phyloP scores from a whole-genome alignment of 2,888 invertebrate species.

The Spodoptera littoralis region DNA sequence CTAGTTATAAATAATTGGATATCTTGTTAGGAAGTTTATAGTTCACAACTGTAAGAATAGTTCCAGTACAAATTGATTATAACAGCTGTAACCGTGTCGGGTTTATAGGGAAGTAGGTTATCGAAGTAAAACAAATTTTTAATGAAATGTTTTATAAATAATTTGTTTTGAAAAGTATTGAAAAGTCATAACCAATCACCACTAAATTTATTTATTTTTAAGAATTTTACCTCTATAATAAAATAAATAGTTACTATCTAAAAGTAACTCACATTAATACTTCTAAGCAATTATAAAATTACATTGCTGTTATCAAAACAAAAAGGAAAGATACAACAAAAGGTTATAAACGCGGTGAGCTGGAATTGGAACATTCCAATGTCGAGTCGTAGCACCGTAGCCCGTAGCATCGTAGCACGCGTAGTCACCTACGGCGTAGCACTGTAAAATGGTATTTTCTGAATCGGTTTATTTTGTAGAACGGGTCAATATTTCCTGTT shows the following conservation, averaged over 20 bases:
- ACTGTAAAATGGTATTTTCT: constrained; percentile 54
- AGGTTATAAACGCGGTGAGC: constrained; percentile 48
- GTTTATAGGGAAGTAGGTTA: constrained; percentile 23
- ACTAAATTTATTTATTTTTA: too few relatives aligned
- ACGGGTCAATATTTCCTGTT: constrained; percentile 16
- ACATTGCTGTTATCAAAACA: constrained; percentile 18
- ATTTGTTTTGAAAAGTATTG: too few relatives aligned
- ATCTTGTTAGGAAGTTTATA: constrained; percentile 36
- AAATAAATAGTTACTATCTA: too few relatives aligned
- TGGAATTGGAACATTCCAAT: constrained; percentile 55
- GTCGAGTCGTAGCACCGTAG: constrained; percentile 58
- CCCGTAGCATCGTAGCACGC: constrained; percentile 23
- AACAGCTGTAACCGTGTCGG: constrained; percentile 9
- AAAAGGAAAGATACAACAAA: constrained; percentile 36
- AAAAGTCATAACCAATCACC: too few relatives aligned
- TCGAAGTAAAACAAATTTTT: neutral
- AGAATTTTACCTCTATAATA: too few relatives aligned
- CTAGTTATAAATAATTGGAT: constrained; percentile 45
- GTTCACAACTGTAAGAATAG: constrained; percentile 32
- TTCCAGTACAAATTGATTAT: constrained; percentile 27
- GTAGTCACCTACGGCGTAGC: constrained; percentile 41
- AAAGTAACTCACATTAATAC: too few relatives aligned
- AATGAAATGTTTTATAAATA: neutral
- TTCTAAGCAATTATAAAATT: too few relatives aligned
- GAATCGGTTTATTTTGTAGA: constrained; percentile 37